Evolutionary conservation across 2,797 vertebrate genomes (phyloP).

Genomic region (Spondyliosoma cantharus): DNA sequence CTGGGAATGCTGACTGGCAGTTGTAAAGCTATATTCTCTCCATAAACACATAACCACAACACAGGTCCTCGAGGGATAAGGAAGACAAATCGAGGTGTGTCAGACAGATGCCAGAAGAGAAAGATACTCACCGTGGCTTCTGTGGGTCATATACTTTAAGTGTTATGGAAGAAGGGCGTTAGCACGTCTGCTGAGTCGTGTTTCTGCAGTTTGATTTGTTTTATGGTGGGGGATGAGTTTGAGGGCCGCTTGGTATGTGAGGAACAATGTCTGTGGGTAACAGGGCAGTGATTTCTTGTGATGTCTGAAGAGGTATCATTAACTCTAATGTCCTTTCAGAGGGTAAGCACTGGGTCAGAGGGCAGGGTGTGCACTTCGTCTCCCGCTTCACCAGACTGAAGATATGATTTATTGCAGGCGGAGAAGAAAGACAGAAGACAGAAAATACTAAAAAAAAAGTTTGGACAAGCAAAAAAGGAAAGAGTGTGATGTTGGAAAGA

Average conservation of each 20-base stretch:
- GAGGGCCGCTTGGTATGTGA: slow-evolving; percentile 48
- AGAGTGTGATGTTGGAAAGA: background rate
- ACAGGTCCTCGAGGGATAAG: slow-evolving; percentile 55
- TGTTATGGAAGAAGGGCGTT: slow-evolving; percentile 58
- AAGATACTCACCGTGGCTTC: slow-evolving; percentile 49
- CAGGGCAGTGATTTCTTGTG: slow-evolving; percentile 59
- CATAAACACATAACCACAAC: slow-evolving; percentile 54
- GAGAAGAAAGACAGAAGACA: slow-evolving; percentile 9
- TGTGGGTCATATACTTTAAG: slow-evolving; percentile 72
- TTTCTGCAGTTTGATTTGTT: slow-evolving; percentile 21
- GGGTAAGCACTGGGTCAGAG: slow-evolving; percentile 69
- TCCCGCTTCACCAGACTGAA: slow-evolving; percentile 21
- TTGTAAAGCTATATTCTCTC: slow-evolving; percentile 62
- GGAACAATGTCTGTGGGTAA: slow-evolving; percentile 55
- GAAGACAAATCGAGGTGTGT: slow-evolving; percentile 68
- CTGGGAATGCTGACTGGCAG: slow-evolving; percentile 49
- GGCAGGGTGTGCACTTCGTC: slow-evolving; percentile 53
- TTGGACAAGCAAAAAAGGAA: background rate
- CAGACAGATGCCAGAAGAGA: slow-evolving; percentile 60
- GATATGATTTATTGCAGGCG: slow-evolving; percentile 14
- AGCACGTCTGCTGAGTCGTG: slow-evolving; percentile 30
- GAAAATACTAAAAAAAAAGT: slow-evolving; percentile 7
- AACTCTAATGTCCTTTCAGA: slow-evolving; percentile 68
- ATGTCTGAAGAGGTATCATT: slow-evolving; percentile 71
- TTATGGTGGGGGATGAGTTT: slow-evolving; percentile 19